Percentiles rank a stretch among this genome's conserved stretches.
Evolutionary conservation across 2,113 vertebrate species (phyloP).

Genomic region (Calidris pygmaea): DNA sequence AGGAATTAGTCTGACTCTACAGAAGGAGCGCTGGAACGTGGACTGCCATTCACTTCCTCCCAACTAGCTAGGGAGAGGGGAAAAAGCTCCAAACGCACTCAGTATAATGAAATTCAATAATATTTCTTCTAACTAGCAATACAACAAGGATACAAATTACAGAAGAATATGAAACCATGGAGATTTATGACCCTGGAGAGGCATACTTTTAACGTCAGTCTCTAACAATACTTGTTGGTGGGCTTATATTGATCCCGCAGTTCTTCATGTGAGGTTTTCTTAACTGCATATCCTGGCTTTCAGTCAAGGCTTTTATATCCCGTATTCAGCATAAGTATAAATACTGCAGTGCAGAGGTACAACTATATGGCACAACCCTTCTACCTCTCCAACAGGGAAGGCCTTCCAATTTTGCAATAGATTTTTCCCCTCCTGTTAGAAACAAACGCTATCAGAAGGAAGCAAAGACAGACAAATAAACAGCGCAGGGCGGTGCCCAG

Average conservation of each 20-base stretch:
- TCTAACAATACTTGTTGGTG: neutral
- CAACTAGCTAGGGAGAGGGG: neutral
- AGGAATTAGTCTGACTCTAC: neutral
- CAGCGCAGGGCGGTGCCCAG: neutral
- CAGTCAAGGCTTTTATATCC: neutral
- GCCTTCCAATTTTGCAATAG: neutral
- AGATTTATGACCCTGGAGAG: neutral
- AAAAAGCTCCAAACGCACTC: neutral
- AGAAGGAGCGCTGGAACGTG: neutral
- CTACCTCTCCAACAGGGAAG: neutral
- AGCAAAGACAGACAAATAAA: neutral
- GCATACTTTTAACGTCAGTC: neutral
- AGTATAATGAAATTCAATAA: neutral
- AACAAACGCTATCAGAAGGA: neutral
- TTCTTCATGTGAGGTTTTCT: neutral
- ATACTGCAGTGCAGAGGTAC: neutral
- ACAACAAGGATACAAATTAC: neutral
- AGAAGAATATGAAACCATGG: neutral
- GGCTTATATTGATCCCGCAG: neutral
- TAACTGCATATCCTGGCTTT: neutral
- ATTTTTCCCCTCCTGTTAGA: fast-evolving
- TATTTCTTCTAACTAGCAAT: neutral
- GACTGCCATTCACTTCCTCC: neutral
- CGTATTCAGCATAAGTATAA: neutral
- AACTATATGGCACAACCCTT: neutral